Conservation (phyloP, 2,888 invertebrate genomes). For the Sepiola atlantica region DNA sequence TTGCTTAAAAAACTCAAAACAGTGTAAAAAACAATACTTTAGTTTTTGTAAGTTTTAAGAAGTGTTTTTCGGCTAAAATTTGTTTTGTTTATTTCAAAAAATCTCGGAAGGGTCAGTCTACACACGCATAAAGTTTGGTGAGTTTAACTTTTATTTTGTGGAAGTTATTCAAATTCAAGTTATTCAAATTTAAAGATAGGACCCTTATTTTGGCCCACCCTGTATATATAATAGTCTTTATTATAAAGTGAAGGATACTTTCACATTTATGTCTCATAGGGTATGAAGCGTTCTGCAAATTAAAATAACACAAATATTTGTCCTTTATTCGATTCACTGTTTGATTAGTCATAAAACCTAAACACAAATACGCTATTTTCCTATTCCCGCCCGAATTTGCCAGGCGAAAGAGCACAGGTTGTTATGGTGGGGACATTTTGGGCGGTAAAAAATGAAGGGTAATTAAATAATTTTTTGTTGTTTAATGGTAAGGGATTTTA, state of each 20-base stretch:
- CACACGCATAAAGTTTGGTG: no score
- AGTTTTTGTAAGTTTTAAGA: no score
- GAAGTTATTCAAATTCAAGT: no score
- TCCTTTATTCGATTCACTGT: neutral
- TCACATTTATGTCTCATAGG: neutral
- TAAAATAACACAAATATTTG: neutral
- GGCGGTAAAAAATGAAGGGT: neutral
- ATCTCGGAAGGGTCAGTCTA: no score
- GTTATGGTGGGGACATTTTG: neutral
- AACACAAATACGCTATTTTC: neutral
- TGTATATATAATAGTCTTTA: neutral
- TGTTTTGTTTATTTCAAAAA: no score
- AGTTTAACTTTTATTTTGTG: no score
- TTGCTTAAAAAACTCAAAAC: no score
- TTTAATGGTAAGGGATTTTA: neutral
- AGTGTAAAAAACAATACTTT: no score
- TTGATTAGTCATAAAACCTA: neutral
- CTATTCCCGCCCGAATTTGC: neutral
- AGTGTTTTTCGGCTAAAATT: no score
- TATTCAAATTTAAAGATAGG: no score
- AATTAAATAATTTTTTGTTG: neutral
- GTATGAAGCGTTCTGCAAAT: neutral
- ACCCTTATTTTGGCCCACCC: no score
- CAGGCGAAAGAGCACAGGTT: neutral
- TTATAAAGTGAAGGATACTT: neutral